Evolutionary conservation across 2,888 invertebrate genomes (phyloP).

Genomic region (Lutraria lutraria): DNA sequence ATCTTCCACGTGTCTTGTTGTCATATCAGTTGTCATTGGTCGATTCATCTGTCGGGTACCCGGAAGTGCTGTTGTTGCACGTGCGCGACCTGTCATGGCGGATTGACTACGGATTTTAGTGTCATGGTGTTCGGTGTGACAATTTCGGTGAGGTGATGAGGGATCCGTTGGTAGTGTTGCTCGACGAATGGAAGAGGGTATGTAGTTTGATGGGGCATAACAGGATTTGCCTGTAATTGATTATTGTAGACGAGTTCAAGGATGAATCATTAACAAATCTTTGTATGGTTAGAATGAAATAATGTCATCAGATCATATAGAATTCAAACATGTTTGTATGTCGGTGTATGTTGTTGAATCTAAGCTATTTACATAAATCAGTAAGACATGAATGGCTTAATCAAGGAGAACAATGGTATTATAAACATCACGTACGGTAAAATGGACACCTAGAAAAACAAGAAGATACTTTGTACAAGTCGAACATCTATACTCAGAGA

Average conservation of each 20-base stretch:
- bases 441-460: no score
- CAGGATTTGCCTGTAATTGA: constrained; percentile 73
- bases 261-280: no score
- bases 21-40: constrained; percentile 51
- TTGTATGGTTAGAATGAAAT: no score
- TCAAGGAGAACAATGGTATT: no score
- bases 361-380: no score
- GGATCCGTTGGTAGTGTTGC: constrained; percentile 42
- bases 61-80: constrained; percentile 33
- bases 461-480: no score
- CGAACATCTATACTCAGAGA: no score
- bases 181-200: constrained; percentile 63
- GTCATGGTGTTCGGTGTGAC: constrained; percentile 43
- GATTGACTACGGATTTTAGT: constrained; percentile 56
- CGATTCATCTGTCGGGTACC: constrained; percentile 37
- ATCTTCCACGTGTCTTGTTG: constrained; percentile 23
- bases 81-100: constrained; percentile 45
- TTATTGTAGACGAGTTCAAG: not conserved
- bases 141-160: constrained; percentile 35
- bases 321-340: no score
- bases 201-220: constrained; percentile 73
- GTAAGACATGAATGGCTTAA: no score
- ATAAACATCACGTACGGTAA: no score
- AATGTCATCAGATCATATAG: no score
- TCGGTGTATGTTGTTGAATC: no score